Evolutionary conservation across 1,140 invertebrate species (phyloP), one percentile per base, ranked within the genome.

Genomic region (Panagrolaimus sp.): DNA sequence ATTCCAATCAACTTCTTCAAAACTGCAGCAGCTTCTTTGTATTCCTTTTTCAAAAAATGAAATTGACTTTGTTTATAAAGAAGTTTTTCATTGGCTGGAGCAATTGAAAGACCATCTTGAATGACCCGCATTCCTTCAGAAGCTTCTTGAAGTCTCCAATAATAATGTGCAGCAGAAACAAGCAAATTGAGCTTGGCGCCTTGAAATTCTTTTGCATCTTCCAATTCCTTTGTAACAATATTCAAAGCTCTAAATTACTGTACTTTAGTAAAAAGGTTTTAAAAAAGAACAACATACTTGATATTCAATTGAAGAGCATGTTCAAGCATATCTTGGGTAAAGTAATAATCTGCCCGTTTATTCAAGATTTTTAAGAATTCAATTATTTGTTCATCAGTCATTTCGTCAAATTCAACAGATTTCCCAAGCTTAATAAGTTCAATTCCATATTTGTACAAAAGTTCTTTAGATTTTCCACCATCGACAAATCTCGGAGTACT

Each of bases 41-140:
- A 58, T 21, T 58, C 52, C 52, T 58, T 58, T 26, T 28, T 21
- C 52, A 58, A n/a, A 5, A 28, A 14, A 17, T 58, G 52, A 21
- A 58, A 58, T 26, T 58, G 52, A 17, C 21, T 28, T 28, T 58
- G 21, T 28, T 58, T 58, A 28, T 26, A 58, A 58, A 58, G 52
- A 4, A 58, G 21, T 28, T 58, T 58, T 28, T 58, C 28, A 21
- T 58, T 58, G 52, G 15, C 52, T 2, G 52, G 52, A 8, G 21
- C 21, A 14, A 58, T n/a, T 12, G 21, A 1, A 14, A 58, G n/a
- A 0, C 52, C 52, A 58, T 28, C 28, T 2, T 12, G 17, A 14
- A 58, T 28, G 5, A 28, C 17, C 10, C 10, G 21, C 52, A 58
- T 58, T 5, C 52, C 52, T 58, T 58, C 52, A 17, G 21, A n/a